phyloP scores from a whole-genome alignment of 2,888 invertebrate genomes.

The Lasioglossum vierecki region DNA sequence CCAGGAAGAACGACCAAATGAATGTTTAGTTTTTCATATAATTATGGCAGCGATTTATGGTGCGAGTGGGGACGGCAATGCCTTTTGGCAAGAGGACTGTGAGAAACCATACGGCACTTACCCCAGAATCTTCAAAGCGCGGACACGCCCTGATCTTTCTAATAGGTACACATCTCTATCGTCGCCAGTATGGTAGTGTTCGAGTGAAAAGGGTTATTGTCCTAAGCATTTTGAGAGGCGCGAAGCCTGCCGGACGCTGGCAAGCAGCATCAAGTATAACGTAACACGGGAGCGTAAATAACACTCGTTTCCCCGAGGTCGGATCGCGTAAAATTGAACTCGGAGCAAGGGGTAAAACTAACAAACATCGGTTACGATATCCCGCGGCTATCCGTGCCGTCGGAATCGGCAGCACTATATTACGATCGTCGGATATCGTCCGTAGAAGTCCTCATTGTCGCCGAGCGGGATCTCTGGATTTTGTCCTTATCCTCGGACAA shows the following conservation, averaged over 20 bases:
- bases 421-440: slow-evolving; percentile 61
- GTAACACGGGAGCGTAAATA: neutral
- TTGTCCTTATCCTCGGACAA: slow-evolving; percentile 68
- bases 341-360: slow-evolving; percentile 32
- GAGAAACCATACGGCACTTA: no score
- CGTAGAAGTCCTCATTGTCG: slow-evolving; percentile 63
- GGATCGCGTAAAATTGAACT: neutral
- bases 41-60: no score
- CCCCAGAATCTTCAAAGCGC: no score
- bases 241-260: neutral
- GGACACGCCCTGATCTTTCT: no score
- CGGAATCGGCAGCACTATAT: slow-evolving; percentile 62
- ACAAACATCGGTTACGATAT: slow-evolving; percentile 47
- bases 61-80: no score
- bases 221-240: neutral
- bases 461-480: slow-evolving; percentile 62
- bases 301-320: neutral
- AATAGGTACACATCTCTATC: no score
- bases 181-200: neutral
- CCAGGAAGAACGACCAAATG: no score
- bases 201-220: no score
- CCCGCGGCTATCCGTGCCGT: slow-evolving; percentile 45
- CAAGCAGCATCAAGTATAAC: neutral
- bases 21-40: no score
- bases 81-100: no score